Percentiles rank a stretch among this genome's conserved stretches.
Conservation (phyloP, 2,113 vertebrate genomes). For the Paratilapia polleni region DNA sequence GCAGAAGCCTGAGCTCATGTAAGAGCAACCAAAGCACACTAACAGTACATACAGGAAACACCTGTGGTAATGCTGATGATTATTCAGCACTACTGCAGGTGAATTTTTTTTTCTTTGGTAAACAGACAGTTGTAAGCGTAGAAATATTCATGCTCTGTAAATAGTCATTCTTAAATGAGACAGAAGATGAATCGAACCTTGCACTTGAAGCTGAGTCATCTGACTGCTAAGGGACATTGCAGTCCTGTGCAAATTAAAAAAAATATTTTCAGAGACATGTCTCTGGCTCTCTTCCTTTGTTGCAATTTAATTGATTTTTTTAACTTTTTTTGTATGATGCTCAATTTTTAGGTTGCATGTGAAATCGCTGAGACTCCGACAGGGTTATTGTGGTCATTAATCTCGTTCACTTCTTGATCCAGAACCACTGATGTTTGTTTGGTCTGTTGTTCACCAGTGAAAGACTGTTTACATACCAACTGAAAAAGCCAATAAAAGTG, state of each 20-base stretch:
- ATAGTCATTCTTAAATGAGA: not conserved
- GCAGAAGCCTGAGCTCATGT: constrained; percentile 91
- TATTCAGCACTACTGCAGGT: not conserved
- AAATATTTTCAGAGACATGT: not conserved
- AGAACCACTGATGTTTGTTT: not conserved
- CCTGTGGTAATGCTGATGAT: not conserved
- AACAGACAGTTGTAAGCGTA: not conserved
- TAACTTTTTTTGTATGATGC: not conserved
- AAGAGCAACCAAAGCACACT: not conserved
- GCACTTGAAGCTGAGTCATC: not conserved
- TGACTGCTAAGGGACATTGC: accelerated
- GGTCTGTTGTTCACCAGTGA: not conserved
- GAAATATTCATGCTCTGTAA: not conserved
- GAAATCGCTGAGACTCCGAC: not conserved
- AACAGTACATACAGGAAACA: not conserved
- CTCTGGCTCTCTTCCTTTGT: not conserved
- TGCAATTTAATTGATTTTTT: not conserved
- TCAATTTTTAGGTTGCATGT: not conserved
- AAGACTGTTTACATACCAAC: not conserved
- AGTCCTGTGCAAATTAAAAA: not conserved
- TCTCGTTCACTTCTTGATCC: not conserved
- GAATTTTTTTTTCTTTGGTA: not conserved
- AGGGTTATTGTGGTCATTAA: not conserved
- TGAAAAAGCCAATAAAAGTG: not conserved
- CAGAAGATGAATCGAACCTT: not conserved